Conservation (phyloP, 1,140 invertebrate species). For the Drosophila athabasca region DNA sequence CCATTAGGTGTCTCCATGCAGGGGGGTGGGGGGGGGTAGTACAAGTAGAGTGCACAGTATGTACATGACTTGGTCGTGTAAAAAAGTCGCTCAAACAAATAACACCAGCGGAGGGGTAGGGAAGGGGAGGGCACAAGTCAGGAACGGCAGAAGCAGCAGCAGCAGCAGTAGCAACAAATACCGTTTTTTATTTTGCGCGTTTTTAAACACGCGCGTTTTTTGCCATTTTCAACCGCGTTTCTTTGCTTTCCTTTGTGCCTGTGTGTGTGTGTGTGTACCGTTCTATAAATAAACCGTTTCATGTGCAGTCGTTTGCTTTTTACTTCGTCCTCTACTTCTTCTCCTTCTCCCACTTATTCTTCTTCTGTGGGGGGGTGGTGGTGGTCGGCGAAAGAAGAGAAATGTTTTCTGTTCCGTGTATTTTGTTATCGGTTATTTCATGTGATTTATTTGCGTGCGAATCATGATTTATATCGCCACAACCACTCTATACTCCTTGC, state of each 20-base stretch:
- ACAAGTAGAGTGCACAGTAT: constrained; percentile 26
- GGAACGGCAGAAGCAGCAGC: constrained; percentile 23
- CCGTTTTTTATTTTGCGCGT: constrained; percentile 49
- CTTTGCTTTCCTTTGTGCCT: constrained; percentile 1
- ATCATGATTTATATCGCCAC: constrained; percentile 77
- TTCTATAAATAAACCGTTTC: constrained; percentile 75
- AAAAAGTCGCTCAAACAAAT: constrained; percentile 3
- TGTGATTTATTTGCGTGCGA: constrained; percentile 81
- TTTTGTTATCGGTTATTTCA: constrained; percentile 79
- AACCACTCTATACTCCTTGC: not conserved
- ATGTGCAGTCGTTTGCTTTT: constrained; percentile 53
- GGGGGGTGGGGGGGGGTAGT: constrained; percentile 11
- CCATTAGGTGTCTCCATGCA: constrained; percentile 23
- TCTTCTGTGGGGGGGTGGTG: constrained; percentile 25
- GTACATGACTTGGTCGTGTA: constrained; percentile 29
- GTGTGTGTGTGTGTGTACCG: constrained; percentile 38
- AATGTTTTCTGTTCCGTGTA: constrained; percentile 49
- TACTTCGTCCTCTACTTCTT: constrained; percentile 1
- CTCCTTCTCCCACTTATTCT: not conserved
- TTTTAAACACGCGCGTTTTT: constrained; percentile 48
- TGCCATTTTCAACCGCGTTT: constrained; percentile 29
- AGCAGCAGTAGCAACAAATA: constrained; percentile 30
- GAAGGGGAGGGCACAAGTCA: too few species aligned
- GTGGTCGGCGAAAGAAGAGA: not conserved
- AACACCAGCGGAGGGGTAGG: too few species aligned